These are phyloP conservation scores for Parascotia fuliginaria DNA, from an alignment of 2,888 invertebrate genomes.

Conservation along the genomic window DNA sequence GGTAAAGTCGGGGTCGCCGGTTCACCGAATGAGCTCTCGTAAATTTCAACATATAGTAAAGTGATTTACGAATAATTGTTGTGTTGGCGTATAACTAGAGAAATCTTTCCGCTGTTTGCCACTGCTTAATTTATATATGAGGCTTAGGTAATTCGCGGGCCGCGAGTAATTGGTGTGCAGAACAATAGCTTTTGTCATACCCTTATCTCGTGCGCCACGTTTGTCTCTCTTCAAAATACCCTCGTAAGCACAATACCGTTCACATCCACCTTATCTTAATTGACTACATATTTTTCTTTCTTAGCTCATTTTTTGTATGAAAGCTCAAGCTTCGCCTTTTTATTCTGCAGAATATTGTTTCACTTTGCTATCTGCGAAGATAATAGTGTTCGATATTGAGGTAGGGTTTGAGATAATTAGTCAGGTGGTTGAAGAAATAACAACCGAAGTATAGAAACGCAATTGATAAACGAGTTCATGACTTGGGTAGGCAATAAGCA, in stretches of 20 bases:
- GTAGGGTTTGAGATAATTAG: slow-evolving; percentile 22
- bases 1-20: slow-evolving; percentile 70
- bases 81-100: slow-evolving; percentile 85
- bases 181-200: slow-evolving; percentile 86
- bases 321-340: too few species aligned
- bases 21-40: slow-evolving; percentile 72
- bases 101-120: slow-evolving; percentile 86
- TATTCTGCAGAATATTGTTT: slow-evolving; percentile 1
- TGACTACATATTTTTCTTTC: slow-evolving; percentile 46
- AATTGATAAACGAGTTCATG: slow-evolving; percentile 52
- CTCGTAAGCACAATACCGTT: slow-evolving; percentile 72
- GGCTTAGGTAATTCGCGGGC: slow-evolving; percentile 85
- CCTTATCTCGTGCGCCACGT: slow-evolving; percentile 79
- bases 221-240: slow-evolving; percentile 73
- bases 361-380: neutral
- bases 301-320: slow-evolving; percentile 25
- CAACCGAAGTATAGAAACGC: slow-evolving; percentile 39
- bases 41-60: slow-evolving; percentile 86
- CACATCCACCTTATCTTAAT: slow-evolving; percentile 65
- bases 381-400: slow-evolving; percentile 8
- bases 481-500: slow-evolving; percentile 59
- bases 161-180: slow-evolving; percentile 83
- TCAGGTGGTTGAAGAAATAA: slow-evolving; percentile 22
- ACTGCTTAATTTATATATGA: slow-evolving; percentile 85
- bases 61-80: slow-evolving; percentile 87